Evolutionary conservation across 2,888 invertebrate genomes (phyloP).

Genomic region (Amphimallon solstitiale): DNA sequence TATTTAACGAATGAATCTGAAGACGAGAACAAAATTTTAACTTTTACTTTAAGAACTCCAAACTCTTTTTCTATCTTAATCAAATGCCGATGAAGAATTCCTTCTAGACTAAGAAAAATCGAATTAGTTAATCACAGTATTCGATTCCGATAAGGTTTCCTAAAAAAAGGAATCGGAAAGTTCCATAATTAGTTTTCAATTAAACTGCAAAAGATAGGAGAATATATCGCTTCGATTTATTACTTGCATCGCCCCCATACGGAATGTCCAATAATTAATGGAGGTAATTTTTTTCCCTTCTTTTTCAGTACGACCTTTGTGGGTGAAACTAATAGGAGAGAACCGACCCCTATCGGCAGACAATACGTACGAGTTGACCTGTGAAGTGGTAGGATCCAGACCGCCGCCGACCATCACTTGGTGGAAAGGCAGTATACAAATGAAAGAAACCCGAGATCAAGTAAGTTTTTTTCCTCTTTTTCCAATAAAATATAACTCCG

Average conservation of each 20-base stretch:
- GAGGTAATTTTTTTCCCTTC: constrained; percentile 41
- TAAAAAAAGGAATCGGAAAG: neutral
- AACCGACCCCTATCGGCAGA: constrained; percentile 78
- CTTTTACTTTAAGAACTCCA: no score
- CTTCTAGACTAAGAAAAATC: no score
- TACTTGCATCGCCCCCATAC: neutral
- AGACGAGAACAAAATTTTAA: no score
- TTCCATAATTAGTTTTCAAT: constrained; percentile 18
- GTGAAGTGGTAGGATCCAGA: constrained; percentile 78
- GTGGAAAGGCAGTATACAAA: constrained; percentile 78
- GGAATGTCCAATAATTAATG: constrained; percentile 24
- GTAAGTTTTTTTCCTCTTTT: constrained; percentile 64
- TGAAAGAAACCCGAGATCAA: constrained; percentile 74
- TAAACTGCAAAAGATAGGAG: constrained; percentile 3
- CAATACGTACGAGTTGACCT: constrained; percentile 75
- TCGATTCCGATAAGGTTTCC: neutral
- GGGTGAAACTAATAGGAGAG: constrained; percentile 75
- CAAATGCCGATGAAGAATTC: no score
- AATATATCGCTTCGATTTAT: constrained; percentile 23
- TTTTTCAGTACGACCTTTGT: constrained; percentile 76
- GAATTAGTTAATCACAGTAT: no score
- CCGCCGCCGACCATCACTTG: constrained; percentile 82
- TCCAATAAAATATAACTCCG: neutral
- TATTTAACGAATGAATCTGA: no score
- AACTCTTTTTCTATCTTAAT: no score